A percentile compares a stretch with the other conserved stretches of the same genome.
Conservation (phyloP, 2,797 vertebrate species). For the Sebastes flavidus region DNA sequence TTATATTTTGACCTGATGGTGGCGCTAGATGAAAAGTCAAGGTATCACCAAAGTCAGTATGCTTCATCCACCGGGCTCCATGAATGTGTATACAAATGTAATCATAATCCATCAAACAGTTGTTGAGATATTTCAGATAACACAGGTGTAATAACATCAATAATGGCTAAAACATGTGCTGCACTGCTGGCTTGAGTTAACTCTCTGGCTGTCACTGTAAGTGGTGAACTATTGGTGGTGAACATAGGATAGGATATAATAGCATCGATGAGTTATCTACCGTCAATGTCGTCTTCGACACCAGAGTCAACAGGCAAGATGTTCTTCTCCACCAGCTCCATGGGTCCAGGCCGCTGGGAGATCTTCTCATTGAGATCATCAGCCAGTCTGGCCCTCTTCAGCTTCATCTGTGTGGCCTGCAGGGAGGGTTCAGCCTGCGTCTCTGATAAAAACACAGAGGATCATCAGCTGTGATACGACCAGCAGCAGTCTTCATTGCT, state of each 20-base stretch:
- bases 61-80: background rate
- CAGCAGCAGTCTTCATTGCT: constrained; percentile 13
- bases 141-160: background rate
- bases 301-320: constrained; percentile 92
- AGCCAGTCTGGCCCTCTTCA: constrained; percentile 93
- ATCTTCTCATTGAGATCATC: constrained; percentile 97
- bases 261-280: constrained; percentile 65
- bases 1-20: background rate
- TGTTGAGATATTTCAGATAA: background rate
- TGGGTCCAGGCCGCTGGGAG: constrained; percentile 91
- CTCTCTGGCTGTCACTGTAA: background rate
- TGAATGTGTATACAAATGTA: background rate
- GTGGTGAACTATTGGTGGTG: background rate
- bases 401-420: constrained; percentile 95
- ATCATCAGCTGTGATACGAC: constrained; percentile 18
- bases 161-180: background rate
- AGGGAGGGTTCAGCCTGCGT: constrained; percentile 92
- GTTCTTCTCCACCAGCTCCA: constrained; percentile 98
- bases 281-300: constrained; percentile 87
- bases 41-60: background rate
- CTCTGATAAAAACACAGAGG: constrained; percentile 81
- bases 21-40: background rate
- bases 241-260: background rate
- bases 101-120: background rate
- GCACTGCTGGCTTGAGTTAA: background rate